Evolutionary conservation across 2,113 vertebrate genomes (phyloP).

Genomic region (Myodes glareolus): DNA sequence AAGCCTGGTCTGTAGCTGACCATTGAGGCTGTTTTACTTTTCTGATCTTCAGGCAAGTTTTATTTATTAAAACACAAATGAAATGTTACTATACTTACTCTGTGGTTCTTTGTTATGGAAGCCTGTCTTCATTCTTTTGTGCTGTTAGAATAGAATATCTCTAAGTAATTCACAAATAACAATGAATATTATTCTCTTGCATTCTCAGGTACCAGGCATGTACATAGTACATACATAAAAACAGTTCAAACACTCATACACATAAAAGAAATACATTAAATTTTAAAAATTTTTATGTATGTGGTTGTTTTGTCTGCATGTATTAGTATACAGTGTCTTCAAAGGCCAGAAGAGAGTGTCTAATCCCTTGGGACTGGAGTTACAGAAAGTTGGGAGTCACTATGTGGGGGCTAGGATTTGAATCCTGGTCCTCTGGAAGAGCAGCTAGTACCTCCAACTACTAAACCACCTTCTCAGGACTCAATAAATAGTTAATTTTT

Average conservation of each 20-base stretch:
- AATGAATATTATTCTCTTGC: neutral
- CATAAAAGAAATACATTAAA: neutral
- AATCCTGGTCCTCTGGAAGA: neutral
- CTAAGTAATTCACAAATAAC: neutral
- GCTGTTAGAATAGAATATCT: neutral
- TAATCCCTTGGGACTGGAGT: neutral
- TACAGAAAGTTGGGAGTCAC: neutral
- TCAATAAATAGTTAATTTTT: neutral
- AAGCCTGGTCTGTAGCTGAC: no score
- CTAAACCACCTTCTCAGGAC: neutral
- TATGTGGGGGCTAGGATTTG: neutral
- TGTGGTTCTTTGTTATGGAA: neutral
- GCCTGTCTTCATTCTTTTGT: neutral
- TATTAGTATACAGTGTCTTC: neutral
- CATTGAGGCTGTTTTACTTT: no score
- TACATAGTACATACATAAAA: neutral
- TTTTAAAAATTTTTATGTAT: neutral
- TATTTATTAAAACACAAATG: no score
- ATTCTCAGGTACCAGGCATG: neutral
- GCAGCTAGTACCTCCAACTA: neutral
- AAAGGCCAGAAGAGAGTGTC: neutral
- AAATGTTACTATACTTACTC: neutral
- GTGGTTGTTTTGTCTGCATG: neutral
- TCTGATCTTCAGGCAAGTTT: no score
- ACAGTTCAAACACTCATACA: neutral